Conservation (phyloP, 2,797 vertebrate species). For the Arctocebus calabarensis region DNA sequence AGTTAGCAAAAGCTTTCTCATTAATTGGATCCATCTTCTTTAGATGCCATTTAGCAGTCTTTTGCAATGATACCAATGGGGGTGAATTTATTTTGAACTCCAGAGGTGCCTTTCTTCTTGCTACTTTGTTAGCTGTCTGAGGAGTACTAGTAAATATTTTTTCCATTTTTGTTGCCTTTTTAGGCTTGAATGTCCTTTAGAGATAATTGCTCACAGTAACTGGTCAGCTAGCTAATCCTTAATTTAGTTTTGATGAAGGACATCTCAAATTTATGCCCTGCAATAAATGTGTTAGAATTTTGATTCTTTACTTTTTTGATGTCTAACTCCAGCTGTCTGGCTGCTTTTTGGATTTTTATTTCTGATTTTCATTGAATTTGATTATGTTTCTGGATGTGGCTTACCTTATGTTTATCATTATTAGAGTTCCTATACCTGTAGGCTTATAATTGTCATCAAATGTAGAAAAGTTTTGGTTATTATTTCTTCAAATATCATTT, state of each 20-base stretch:
- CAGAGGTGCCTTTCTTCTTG: not conserved
- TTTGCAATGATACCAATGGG: not conserved
- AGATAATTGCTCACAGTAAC: not conserved
- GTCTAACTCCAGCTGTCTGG: not conserved
- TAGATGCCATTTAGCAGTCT: not conserved
- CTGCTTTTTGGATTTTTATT: slow-evolving; percentile 31
- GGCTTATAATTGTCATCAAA: slow-evolving; percentile 35
- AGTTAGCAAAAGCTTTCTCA: not conserved
- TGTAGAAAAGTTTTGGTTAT: slow-evolving; percentile 3
- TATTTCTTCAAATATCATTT: slow-evolving; percentile 17
- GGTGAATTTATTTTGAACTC: slow-evolving; percentile 11
- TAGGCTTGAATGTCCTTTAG: not conserved
- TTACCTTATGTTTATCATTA: slow-evolving; percentile 35
- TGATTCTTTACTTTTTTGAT: not conserved
- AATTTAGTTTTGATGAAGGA: not conserved
- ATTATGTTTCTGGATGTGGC: not conserved
- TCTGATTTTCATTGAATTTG: slow-evolving; percentile 14
- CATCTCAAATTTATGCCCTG: slow-evolving; percentile 3
- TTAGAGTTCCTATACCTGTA: not conserved
- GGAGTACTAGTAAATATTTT: slow-evolving; percentile 16
- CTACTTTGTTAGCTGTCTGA: not conserved
- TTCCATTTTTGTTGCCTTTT: slow-evolving; percentile 5
- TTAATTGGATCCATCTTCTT: not conserved
- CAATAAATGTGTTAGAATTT: slow-evolving; percentile 2
- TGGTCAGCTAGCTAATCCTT: not conserved